These are phyloP conservation scores for Leucophenga varia DNA, from an alignment of 1,140 invertebrate genomes.

Conservation along the genomic window DNA sequence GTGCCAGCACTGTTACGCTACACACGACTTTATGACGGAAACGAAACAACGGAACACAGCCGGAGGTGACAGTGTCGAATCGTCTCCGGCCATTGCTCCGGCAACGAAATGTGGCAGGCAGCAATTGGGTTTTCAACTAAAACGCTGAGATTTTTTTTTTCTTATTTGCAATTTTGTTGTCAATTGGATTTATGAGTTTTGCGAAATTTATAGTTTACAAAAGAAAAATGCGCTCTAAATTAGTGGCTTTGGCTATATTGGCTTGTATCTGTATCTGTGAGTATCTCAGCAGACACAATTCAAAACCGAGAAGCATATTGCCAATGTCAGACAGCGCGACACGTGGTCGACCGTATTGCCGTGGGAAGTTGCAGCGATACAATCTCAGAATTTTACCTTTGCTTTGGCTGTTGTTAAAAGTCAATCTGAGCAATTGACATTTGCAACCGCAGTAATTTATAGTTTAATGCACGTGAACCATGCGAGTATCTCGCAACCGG, in stretches of 20 bases:
- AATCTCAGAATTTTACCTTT: no score
- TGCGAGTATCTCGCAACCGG: conserved; percentile 6
- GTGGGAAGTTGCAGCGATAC: conserved; percentile 15
- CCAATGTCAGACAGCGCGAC: conserved; percentile 4
- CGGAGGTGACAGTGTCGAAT: conserved; percentile 56
- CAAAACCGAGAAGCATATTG: conserved; percentile 5
- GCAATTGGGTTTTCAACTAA: not conserved
- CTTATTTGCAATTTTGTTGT: conserved; percentile 52
- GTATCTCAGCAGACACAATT: conserved; percentile 40
- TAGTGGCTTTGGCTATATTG: no score
- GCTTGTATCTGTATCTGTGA: no score
- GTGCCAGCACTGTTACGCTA: no score
- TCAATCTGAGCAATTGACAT: conserved; percentile 27
- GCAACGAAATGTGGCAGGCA: not conserved
- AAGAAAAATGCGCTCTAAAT: no score
- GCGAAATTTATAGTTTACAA: conserved; percentile 3
- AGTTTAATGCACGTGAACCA: conserved; percentile 41
- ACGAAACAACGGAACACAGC: conserved; percentile 26
- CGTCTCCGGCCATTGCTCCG: conserved; percentile 46
- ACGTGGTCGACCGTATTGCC: conserved; percentile 6
- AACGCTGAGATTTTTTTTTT: not conserved
- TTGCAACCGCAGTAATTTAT: conserved; percentile 49
- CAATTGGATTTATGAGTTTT: conserved; percentile 52
- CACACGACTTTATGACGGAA: conserved; percentile 9
- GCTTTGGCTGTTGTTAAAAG: conserved; percentile 35